Evolutionary conservation across 2,888 invertebrate species (phyloP).

Genomic region (Alloscopus bannaensis): DNA sequence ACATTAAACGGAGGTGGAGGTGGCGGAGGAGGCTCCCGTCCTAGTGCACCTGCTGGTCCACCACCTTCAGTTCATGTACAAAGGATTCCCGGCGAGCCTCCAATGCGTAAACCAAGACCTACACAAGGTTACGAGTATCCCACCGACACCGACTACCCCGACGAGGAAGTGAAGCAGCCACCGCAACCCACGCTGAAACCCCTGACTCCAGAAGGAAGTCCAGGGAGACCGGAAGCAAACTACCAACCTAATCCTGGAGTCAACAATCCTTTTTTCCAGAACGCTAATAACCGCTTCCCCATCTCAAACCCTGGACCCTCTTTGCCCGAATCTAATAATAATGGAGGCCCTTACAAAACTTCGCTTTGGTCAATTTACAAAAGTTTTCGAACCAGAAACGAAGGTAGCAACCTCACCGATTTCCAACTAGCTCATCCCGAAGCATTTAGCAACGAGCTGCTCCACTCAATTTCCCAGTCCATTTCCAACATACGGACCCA

Average conservation of each 20-base stretch:
- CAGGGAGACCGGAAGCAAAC: neutral
- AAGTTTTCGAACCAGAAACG: slow-evolving; percentile 35
- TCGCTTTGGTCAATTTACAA: slow-evolving; percentile 55
- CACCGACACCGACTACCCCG: slow-evolving; percentile 24
- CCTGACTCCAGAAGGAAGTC: neutral
- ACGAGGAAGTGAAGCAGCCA: slow-evolving; percentile 48
- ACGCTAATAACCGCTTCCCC: neutral
- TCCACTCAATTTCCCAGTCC: slow-evolving; percentile 43
- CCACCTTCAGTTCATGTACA: slow-evolving; percentile 27
- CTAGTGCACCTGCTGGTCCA: neutral
- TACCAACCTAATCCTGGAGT: slow-evolving; percentile 26
- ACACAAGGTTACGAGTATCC: slow-evolving; percentile 26
- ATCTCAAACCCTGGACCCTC: neutral
- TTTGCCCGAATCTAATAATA: neutral
- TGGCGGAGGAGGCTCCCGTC: neutral
- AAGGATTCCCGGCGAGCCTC: slow-evolving; percentile 27
- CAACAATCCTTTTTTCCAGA: slow-evolving; percentile 40
- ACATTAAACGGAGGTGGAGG: slow-evolving; percentile 14
- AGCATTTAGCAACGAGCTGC: slow-evolving; percentile 54
- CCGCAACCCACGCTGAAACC: slow-evolving; percentile 38
- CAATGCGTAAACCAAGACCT: slow-evolving; percentile 14
- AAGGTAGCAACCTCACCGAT: slow-evolving; percentile 15
- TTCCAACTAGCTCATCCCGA: slow-evolving; percentile 57
- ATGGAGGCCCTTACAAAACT: slow-evolving; percentile 26
- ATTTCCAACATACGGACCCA: slow-evolving; percentile 33